Evolutionary conservation across 2,797 vertebrate species (phyloP).

Genomic region (Sebastes paucispinis): DNA sequence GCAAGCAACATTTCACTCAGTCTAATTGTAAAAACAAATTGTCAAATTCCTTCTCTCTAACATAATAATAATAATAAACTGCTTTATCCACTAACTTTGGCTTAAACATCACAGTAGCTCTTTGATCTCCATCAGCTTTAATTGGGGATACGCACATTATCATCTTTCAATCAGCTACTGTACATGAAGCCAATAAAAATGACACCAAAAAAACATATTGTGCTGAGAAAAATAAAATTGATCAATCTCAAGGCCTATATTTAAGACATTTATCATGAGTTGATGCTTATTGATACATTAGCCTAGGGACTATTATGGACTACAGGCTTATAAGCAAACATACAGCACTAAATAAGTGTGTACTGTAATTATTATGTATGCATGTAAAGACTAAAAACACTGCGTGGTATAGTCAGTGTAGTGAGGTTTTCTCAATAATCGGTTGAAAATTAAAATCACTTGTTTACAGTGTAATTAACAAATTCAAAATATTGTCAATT

Average conservation of each 20-base stretch:
- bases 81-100: not conserved
- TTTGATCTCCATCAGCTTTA: constrained; percentile 13
- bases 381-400: not conserved
- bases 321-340: not conserved
- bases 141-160: not conserved
- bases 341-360: not conserved
- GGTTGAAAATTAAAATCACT: too few species aligned
- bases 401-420: not conserved
- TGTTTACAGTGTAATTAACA: not conserved
- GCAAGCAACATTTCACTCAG: not conserved
- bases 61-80: not conserved
- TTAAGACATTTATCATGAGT: not conserved
- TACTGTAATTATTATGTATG: not conserved
- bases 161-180: not conserved
- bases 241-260: not conserved
- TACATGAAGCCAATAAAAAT: not conserved
- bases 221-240: not conserved
- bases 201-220: not conserved
- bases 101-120: not conserved
- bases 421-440: not conserved
- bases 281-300: not conserved
- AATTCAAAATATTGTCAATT: not conserved
- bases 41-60: not conserved
- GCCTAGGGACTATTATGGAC: not conserved
- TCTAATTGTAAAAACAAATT: not conserved